phyloP scores from a whole-genome alignment of 2,797 vertebrate species.

The Enoplosus armatus region DNA sequence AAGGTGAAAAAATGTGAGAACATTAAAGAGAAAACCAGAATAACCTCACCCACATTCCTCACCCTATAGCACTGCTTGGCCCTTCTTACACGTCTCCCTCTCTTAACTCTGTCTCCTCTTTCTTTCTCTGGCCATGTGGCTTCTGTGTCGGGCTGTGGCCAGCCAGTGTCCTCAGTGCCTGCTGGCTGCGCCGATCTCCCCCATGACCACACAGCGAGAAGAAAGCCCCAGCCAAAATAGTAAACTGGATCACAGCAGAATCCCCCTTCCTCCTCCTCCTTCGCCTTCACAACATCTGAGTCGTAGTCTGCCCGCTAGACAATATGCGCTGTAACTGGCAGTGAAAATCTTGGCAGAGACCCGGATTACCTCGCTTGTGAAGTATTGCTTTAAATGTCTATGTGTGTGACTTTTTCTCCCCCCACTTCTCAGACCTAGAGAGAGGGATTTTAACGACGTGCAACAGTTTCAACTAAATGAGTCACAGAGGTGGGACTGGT shows the following conservation, averaged over 20 bases:
- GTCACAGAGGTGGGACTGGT: constrained; percentile 81
- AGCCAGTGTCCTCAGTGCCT: constrained; percentile 70
- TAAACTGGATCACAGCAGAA: constrained; percentile 80
- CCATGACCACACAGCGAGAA: constrained; percentile 84
- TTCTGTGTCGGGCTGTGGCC: constrained; percentile 70
- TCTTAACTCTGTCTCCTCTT: constrained; percentile 29
- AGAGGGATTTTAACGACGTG: constrained; percentile 71
- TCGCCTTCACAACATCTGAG: constrained; percentile 71
- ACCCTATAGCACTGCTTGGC: constrained; percentile 27
- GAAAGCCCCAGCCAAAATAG: constrained; percentile 80
- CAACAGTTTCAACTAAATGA: constrained; percentile 79
- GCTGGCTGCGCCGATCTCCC: constrained; percentile 66
- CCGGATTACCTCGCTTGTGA: constrained; percentile 74
- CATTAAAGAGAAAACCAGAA: constrained; percentile 59
- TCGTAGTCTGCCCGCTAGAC: constrained; percentile 66
- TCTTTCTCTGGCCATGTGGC: constrained; percentile 65
- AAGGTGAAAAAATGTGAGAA: constrained; percentile 48
- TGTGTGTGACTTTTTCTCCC: constrained; percentile 12
- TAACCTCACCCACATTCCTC: constrained; percentile 63
- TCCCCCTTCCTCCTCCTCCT: constrained; percentile 48
- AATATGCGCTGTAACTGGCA: constrained; percentile 73
- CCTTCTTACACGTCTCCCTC: constrained; percentile 42
- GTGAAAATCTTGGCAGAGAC: constrained; percentile 77
- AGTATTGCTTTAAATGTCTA: constrained; percentile 71
- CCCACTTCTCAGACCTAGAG: constrained; percentile 42